phyloP scores from a whole-genome alignment of 2,797 vertebrate genomes.

The Mormyrops attenuatus region DNA sequence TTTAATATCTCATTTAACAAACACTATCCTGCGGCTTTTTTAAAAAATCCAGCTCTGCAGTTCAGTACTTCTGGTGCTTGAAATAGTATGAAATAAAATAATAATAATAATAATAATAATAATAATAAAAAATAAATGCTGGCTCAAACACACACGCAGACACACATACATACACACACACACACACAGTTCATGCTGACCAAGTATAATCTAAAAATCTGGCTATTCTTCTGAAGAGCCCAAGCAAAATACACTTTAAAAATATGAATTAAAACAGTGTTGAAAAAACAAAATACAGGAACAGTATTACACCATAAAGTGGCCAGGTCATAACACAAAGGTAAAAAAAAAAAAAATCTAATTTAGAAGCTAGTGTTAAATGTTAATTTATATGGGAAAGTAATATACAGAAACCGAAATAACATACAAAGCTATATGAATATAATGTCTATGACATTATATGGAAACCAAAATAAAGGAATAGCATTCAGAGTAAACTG shows the following conservation, averaged over 20 bases:
- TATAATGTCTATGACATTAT: constrained; percentile 78
- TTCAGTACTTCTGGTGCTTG: constrained; percentile 67
- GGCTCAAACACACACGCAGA: constrained; percentile 47
- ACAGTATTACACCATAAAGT: constrained; percentile 69
- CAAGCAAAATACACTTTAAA: constrained; percentile 64
- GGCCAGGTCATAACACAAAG: constrained; percentile 62
- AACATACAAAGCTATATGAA: constrained; percentile 73
- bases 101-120: constrained; percentile 43
- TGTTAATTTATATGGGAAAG: constrained; percentile 75
- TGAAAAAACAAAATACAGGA: constrained; percentile 50
- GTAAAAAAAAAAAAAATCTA: constrained; percentile 60
- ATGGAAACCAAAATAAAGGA: constrained; percentile 68
- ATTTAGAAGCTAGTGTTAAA: constrained; percentile 85
- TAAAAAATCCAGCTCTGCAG: constrained; percentile 55
- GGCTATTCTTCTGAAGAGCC: constrained; percentile 54
- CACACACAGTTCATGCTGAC: constrained; percentile 59
- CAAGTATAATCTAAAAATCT: constrained; percentile 55
- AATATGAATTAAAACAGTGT: constrained; percentile 60
- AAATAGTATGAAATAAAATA: constrained; percentile 42
- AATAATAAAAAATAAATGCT: constrained; percentile 56
- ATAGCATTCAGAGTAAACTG: constrained; percentile 65
- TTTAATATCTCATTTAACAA: constrained; percentile 52
- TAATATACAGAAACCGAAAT: constrained; percentile 81
- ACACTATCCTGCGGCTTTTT: constrained; percentile 44
- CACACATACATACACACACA: constrained; percentile 32